These are phyloP conservation scores for Cassiopea xamachana DNA, from an alignment of 30 jellyfish, hydroid and myxozoan species.

Conservation along the genomic window DNA sequence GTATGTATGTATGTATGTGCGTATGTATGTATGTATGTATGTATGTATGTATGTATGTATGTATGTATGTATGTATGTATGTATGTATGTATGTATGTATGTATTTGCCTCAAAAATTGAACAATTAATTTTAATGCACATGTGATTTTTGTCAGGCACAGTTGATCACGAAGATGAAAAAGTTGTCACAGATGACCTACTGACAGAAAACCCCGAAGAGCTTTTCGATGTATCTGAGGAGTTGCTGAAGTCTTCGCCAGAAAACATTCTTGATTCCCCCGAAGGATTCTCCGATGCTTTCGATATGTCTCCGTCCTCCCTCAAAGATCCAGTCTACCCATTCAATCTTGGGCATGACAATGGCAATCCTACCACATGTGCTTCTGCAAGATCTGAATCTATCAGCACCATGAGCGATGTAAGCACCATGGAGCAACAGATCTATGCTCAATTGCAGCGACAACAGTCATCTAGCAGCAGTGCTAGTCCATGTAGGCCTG, in stretches of 20 bases:
- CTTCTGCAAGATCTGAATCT: slow-evolving; percentile 83
- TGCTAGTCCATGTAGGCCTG: slow-evolving; percentile 53
- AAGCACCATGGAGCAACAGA: slow-evolving; percentile 69
- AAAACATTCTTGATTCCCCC: slow-evolving; percentile 77
- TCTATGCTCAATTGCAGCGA: slow-evolving; percentile 62
- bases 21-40: too few species aligned
- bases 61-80: too few species aligned
- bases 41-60: too few species aligned
- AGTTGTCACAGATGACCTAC: slow-evolving; percentile 57
- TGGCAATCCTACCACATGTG: slow-evolving; percentile 79
- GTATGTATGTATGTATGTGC: too few species aligned
- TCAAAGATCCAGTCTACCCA: slow-evolving; percentile 50
- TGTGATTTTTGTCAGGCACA: slow-evolving; percentile 12
- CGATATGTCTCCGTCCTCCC: slow-evolving; percentile 50
- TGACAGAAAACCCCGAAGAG: slow-evolving; percentile 68
- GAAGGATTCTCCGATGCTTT: slow-evolving; percentile 69
- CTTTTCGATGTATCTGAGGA: slow-evolving; percentile 78
- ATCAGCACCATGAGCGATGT: slow-evolving; percentile 79
- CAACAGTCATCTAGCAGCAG: slow-evolving; percentile 76
- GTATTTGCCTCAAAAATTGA: neutral
- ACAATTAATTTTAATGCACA: too few species aligned
- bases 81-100: too few species aligned
- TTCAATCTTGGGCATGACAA: slow-evolving; percentile 41
- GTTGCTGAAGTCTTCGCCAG: slow-evolving; percentile 77
- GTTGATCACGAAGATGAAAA: slow-evolving; percentile 28